These are phyloP conservation scores for Polyommatus icarus DNA, from an alignment of 2,888 invertebrate species.

Conservation along the genomic window DNA sequence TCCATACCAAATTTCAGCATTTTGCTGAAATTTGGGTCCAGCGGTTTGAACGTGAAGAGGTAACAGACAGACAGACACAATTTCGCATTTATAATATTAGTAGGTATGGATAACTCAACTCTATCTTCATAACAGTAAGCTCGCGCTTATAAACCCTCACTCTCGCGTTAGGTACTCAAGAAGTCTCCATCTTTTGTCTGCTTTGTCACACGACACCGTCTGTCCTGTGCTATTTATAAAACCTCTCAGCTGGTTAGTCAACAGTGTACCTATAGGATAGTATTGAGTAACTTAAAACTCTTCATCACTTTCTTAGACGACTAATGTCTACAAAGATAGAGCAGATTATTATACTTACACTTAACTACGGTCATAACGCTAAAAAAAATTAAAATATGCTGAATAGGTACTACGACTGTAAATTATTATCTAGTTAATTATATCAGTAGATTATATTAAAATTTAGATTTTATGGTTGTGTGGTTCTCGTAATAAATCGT, in stretches of 20 bases:
- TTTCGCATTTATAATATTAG: no score
- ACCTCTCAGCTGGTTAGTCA: not conserved
- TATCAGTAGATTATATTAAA: no score
- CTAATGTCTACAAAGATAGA: no score
- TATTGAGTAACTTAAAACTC: not conserved
- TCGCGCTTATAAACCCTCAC: not conserved
- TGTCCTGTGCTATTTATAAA: constrained; percentile 1
- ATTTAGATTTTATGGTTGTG: not conserved
- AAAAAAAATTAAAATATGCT: no score
- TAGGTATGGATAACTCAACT: not conserved
- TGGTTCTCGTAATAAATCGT: not conserved
- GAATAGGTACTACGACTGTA: no score
- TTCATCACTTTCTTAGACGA: not conserved
- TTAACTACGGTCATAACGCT: no score
- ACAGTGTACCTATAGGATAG: not conserved
- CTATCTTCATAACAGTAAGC: not conserved
- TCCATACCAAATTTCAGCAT: no score
- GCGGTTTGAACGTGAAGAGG: no score
- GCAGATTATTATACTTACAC: no score
- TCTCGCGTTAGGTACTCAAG: not conserved
- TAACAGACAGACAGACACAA: no score
- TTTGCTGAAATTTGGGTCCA: no score
- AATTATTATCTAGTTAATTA: no score
- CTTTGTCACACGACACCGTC: not conserved
- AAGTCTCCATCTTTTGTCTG: constrained; percentile 8